Evolutionary conservation across 2,888 invertebrate species (phyloP).

Genomic region (Luperina testacea): DNA sequence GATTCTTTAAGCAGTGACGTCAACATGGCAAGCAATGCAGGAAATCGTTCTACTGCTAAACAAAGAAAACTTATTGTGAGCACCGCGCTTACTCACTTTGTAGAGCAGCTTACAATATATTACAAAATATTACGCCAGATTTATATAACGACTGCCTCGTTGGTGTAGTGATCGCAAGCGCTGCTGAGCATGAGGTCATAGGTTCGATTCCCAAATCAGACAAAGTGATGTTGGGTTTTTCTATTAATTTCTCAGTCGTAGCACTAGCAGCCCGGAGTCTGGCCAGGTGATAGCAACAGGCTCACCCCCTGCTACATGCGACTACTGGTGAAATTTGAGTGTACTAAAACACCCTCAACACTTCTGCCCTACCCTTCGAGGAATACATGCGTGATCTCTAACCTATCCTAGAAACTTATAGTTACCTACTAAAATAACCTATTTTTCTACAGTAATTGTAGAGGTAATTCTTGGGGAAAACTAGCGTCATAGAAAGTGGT

Average conservation of each 20-base stretch:
- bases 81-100: not conserved
- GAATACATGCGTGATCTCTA: not conserved
- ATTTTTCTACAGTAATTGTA: not conserved
- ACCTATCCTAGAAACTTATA: not conserved
- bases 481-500: conserved; percentile 19
- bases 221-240: not conserved
- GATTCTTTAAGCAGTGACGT: no score
- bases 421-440: not conserved
- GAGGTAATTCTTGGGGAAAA: conserved; percentile 8
- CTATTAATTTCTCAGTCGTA: not conserved
- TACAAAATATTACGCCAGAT: no score
- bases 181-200: not conserved
- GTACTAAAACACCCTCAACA: not conserved
- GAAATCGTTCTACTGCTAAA: no score
- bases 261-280: no score
- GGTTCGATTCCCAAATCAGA: not conserved
- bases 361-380: not conserved
- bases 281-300: no score
- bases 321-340: not conserved
- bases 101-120: no score
- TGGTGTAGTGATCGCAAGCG: no score
- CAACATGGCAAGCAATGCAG: no score
- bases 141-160: no score
- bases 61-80: not conserved
- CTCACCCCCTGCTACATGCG: no score